Conservation (phyloP, 1,140 invertebrate genomes). For the Ridgeia piscesae region DNA sequence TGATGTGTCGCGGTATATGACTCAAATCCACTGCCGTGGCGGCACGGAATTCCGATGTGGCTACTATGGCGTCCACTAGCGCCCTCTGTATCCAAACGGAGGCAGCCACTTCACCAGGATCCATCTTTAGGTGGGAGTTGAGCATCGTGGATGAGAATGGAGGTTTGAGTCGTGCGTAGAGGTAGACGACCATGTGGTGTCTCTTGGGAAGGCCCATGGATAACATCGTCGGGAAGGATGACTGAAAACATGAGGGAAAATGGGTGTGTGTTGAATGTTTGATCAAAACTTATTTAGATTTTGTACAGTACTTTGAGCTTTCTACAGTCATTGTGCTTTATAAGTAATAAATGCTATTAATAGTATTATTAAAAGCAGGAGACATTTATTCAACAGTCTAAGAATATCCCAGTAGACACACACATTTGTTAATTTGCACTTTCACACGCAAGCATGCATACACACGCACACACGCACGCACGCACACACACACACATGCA, state of each 20-base stretch:
- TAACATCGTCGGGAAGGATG: slow-evolving; percentile 50
- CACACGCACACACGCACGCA: too few species aligned
- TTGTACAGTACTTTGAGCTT: too few species aligned
- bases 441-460: too few species aligned
- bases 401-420: too few species aligned
- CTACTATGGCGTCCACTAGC: slow-evolving; percentile 25
- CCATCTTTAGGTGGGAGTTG: slow-evolving; percentile 29
- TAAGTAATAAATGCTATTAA: too few species aligned
- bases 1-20: background rate
- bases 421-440: too few species aligned
- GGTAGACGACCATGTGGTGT: slow-evolving; percentile 55
- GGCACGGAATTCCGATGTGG: slow-evolving; percentile 20
- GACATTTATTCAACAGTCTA: too few species aligned
- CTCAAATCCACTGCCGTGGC: background rate
- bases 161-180: slow-evolving; percentile 39
- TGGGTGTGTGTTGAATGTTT: too few species aligned
- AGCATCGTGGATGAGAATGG: slow-evolving; percentile 33
- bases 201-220: slow-evolving; percentile 45
- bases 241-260: slow-evolving; percentile 32
- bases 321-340: too few species aligned
- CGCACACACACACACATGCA: too few species aligned
- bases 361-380: too few species aligned
- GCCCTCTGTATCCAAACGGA: slow-evolving; percentile 26
- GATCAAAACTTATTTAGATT: too few species aligned
- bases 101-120: slow-evolving; percentile 26